These are phyloP conservation scores for Melanotaenia nigrans DNA, from an alignment of 2,797 vertebrate species.

Conservation along the genomic window DNA sequence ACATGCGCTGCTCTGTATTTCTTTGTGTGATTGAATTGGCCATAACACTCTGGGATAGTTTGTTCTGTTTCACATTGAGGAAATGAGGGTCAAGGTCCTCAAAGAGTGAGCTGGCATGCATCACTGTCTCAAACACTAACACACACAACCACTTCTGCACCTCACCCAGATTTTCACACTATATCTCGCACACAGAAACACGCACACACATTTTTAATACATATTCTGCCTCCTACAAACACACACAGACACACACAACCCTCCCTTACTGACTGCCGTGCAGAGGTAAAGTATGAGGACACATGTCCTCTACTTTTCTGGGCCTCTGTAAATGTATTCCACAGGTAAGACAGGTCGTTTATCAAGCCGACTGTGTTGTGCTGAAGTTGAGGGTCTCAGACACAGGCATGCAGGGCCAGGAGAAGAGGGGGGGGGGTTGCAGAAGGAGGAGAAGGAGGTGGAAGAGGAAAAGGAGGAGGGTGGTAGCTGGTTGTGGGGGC, in stretches of 20 bases:
- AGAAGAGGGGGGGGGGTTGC: background rate
- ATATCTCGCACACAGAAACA: constrained; percentile 28
- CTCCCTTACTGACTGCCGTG: constrained; percentile 54
- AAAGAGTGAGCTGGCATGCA: constrained; percentile 82
- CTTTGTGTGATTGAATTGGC: constrained; percentile 72
- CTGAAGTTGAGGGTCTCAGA: constrained; percentile 82
- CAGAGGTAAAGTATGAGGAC: constrained; percentile 71
- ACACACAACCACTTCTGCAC: constrained; percentile 58
- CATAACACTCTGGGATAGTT: constrained; percentile 74
- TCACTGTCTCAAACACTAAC: constrained; percentile 77
- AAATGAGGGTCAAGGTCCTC: constrained; percentile 84
- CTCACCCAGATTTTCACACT: constrained; percentile 51
- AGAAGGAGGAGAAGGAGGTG: background rate
- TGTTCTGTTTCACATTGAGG: constrained; percentile 83
- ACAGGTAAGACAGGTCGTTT: constrained; percentile 84
- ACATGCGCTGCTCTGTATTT: constrained; percentile 68
- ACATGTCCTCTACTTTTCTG: constrained; percentile 81
- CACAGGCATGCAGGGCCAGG: constrained; percentile 62
- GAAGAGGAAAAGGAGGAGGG: background rate
- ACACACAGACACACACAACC: constrained; percentile 45
- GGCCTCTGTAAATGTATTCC: constrained; percentile 82
- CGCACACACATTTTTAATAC: constrained; percentile 22
- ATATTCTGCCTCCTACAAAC: constrained; percentile 20
- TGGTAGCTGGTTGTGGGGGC: constrained; percentile 2
- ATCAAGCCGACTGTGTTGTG: constrained; percentile 74